Percentiles rank a stretch among this genome's conserved stretches.
Evolutionary conservation across 2,888 invertebrate genomes (phyloP).

Genomic region (Podotricha telesiphe): DNA sequence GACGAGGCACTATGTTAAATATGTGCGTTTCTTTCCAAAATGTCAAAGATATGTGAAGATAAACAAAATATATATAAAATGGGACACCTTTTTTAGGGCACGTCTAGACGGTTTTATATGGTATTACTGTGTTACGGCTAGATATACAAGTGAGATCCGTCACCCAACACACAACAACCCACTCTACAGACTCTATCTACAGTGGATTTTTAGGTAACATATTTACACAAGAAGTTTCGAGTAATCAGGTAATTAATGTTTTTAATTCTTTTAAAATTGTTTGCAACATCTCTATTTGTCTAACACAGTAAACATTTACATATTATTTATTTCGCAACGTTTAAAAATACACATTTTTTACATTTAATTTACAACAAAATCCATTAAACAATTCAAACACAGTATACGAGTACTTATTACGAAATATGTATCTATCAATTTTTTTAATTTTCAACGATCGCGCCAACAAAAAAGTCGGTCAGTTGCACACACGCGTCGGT

Average conservation of each 20-base stretch:
- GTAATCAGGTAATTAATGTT: too few species aligned
- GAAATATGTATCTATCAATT: conserved; percentile 1
- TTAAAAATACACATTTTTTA: background rate
- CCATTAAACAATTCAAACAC: background rate
- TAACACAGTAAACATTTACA: background rate
- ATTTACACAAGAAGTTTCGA: too few species aligned
- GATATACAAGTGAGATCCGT: background rate
- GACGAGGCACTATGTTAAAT: too few species aligned
- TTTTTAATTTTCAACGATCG: background rate
- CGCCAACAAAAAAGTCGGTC: conserved; percentile 31
- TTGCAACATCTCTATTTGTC: background rate
- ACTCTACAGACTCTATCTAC: too few species aligned
- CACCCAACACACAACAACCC: background rate
- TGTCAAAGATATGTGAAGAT: background rate
- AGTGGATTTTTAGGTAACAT: too few species aligned
- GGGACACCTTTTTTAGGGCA: background rate
- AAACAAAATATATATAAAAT: background rate
- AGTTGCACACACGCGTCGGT: conserved; percentile 25
- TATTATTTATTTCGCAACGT: background rate
- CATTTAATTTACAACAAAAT: background rate
- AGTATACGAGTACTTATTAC: background rate
- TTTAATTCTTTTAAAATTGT: background rate
- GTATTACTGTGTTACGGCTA: too few species aligned
- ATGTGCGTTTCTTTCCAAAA: background rate
- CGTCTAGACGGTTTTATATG: too few species aligned